These are phyloP conservation scores for Dermochelys coriacea DNA, from an alignment of 2,797 vertebrate species.

Conservation along the genomic window DNA sequence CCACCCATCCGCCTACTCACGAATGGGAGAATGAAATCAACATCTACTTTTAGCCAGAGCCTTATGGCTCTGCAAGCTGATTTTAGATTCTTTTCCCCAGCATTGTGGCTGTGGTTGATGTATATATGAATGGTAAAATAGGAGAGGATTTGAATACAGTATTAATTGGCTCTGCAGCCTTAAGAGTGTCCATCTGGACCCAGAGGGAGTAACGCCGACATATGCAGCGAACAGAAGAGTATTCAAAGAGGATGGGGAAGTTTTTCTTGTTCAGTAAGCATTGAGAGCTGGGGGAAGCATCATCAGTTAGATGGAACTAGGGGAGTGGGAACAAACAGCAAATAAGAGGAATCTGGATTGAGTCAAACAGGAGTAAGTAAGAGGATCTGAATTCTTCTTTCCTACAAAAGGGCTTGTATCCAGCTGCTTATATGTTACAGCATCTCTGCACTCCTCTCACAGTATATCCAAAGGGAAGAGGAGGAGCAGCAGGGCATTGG, in stretches of 20 bases:
- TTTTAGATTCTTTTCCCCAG: background rate
- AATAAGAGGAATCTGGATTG: background rate
- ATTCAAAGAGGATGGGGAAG: fast-evolving
- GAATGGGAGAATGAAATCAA: constrained; percentile 70
- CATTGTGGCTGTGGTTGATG: background rate
- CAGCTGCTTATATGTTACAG: background rate
- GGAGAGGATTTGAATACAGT: background rate
- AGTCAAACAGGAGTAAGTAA: background rate
- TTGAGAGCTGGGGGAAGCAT: fast-evolving
- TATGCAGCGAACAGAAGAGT: background rate
- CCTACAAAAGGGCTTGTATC: fast-evolving
- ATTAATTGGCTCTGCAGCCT: background rate
- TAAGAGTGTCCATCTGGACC: background rate
- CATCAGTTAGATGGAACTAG: fast-evolving
- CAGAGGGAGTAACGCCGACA: fast-evolving
- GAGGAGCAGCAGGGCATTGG: fast-evolving
- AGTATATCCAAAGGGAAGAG: background rate
- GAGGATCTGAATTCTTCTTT: background rate
- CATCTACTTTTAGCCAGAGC: constrained; percentile 63
- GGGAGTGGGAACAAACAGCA: background rate
- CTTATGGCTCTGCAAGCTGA: background rate
- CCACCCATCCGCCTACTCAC: constrained; percentile 69
- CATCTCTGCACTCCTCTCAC: background rate
- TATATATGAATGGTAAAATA: background rate
- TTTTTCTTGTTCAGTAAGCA: background rate